These are phyloP conservation scores for Heliothis peltigera DNA, from an alignment of 2,888 invertebrate genomes.

Conservation along the genomic window DNA sequence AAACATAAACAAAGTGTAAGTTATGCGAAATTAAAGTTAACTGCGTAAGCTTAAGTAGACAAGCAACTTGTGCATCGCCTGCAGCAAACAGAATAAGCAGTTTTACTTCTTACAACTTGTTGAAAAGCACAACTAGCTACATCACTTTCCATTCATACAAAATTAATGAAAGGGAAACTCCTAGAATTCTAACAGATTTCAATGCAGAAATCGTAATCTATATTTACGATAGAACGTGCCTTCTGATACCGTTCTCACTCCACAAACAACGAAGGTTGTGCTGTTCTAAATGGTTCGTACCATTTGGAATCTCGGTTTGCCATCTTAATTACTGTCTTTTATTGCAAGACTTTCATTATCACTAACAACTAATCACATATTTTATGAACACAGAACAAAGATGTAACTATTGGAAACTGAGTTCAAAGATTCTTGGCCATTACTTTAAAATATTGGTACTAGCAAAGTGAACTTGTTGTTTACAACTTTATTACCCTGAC, in stretches of 20 bases:
- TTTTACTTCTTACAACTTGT: slow-evolving; percentile 35
- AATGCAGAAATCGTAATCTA: slow-evolving; percentile 7
- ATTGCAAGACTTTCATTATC: slow-evolving; percentile 49
- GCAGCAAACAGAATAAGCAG: slow-evolving; percentile 30
- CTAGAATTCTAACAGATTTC: slow-evolving; percentile 5
- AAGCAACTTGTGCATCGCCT: slow-evolving; percentile 35
- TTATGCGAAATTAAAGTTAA: slow-evolving; percentile 30
- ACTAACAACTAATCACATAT: slow-evolving; percentile 41
- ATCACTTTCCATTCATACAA: slow-evolving; percentile 32
- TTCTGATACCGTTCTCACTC: slow-evolving; percentile 23
- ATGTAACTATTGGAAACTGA: slow-evolving; percentile 44
- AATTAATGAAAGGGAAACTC: slow-evolving; percentile 24
- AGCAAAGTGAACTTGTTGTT: slow-evolving; percentile 50
- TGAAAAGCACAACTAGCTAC: slow-evolving; percentile 24
- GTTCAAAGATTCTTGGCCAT: slow-evolving; percentile 50
- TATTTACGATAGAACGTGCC: slow-evolving; percentile 3
- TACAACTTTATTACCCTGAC: slow-evolving; percentile 41
- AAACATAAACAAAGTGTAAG: neutral
- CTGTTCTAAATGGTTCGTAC: neutral
- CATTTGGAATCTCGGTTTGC: slow-evolving; percentile 33
- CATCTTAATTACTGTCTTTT: slow-evolving; percentile 49
- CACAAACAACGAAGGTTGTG: slow-evolving; percentile 11
- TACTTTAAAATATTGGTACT: slow-evolving; percentile 52
- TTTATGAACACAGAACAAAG: slow-evolving; percentile 46
- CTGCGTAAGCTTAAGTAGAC: slow-evolving; percentile 21